Evolutionary conservation across 1,140 invertebrate species (phyloP).

Genomic region (Bradysia coprophila): DNA sequence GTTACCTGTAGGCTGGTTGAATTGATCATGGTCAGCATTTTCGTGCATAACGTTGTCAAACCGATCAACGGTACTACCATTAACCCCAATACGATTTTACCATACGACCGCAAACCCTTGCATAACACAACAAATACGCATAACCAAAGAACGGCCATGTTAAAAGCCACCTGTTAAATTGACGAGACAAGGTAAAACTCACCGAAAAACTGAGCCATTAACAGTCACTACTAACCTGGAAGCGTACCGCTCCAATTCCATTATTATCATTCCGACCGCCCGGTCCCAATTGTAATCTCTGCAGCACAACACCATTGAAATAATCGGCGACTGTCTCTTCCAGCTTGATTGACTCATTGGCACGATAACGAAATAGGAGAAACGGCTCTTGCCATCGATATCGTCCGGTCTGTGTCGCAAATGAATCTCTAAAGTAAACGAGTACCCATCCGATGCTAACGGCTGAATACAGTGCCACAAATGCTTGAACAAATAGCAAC

Average conservation of each 20-base stretch:
- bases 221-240: conserved; percentile 13
- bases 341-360: conserved; percentile 11
- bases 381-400: conserved; percentile 69
- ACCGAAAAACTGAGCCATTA: not conserved
- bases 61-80: conserved; percentile 12
- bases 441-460: conserved; percentile 79
- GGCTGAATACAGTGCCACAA: conserved; percentile 72
- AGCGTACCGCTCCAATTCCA: conserved; percentile 7
- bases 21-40: conserved; percentile 2
- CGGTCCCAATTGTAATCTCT: conserved; percentile 40
- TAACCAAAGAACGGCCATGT: conserved; percentile 79
- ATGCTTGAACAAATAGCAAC: conserved; percentile 54
- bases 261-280: conserved; percentile 23
- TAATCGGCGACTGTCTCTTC: conserved; percentile 60
- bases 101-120: conserved; percentile 71
- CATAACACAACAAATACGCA: conserved; percentile 74
- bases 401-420: conserved; percentile 50
- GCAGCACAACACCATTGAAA: conserved; percentile 62
- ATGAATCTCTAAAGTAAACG: conserved; percentile 73
- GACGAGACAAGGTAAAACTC: conserved; percentile 3
- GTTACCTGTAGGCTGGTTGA: conserved; percentile 8
- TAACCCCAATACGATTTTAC: conserved; percentile 39
- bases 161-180: conserved; percentile 56
- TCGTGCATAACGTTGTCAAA: conserved; percentile 6
- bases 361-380: conserved; percentile 31